phyloP scores from a whole-genome alignment of 1,140 invertebrate species.

The Cardiocondyla obscurior region DNA sequence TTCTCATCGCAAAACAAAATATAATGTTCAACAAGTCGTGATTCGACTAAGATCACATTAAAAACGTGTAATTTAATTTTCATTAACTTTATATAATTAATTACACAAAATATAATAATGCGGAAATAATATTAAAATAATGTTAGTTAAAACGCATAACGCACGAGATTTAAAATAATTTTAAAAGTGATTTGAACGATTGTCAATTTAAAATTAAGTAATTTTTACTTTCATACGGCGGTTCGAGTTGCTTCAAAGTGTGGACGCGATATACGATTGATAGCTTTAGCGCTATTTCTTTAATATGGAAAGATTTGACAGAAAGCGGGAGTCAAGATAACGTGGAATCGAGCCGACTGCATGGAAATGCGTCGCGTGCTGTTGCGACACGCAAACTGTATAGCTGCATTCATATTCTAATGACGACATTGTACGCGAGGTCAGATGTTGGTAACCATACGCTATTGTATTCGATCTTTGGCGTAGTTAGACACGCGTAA shows the following conservation, averaged over 20 bases:
- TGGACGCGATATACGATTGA: not conserved
- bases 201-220: not conserved
- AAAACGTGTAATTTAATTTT: not conserved
- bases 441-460: constrained; percentile 81
- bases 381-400: constrained; percentile 58
- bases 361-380: constrained; percentile 75
- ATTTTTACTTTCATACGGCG: not conserved
- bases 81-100: not conserved
- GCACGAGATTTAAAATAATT: not conserved
- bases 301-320: constrained; percentile 1
- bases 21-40: not conserved
- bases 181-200: not conserved
- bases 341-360: constrained; percentile 46
- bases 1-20: not conserved
- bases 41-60: not conserved
- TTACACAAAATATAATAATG: not conserved
- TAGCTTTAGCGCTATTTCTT: not conserved
- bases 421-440: constrained; percentile 79
- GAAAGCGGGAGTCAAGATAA: constrained; percentile 17
- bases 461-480: constrained; percentile 74
- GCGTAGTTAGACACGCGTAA: constrained; percentile 70
- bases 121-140: not conserved
- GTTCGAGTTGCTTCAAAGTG: not conserved
- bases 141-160: not conserved
- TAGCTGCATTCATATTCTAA: constrained; percentile 82